Evolutionary conservation across 2,113 vertebrate species (phyloP).

Genomic region (Circaetus cinerascens): DNA sequence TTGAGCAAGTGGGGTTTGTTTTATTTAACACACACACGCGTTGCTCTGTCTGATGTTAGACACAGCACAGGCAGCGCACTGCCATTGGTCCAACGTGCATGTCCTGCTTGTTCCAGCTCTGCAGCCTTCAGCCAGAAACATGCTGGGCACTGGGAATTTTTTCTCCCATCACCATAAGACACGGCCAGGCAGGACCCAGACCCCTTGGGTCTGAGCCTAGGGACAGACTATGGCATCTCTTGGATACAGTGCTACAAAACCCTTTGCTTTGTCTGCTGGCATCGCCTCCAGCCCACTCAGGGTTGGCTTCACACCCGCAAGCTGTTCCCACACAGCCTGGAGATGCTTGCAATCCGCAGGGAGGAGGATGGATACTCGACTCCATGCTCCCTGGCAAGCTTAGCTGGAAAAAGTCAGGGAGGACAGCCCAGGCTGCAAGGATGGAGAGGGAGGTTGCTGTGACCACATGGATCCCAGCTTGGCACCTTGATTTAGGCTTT

Average conservation of each 20-base stretch:
- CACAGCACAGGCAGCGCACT: accelerated
- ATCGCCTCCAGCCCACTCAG: not conserved
- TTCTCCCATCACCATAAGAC: not conserved
- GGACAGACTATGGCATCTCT: not conserved
- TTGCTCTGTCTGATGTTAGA: not conserved
- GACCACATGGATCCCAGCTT: not conserved
- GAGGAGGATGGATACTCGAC: not conserved
- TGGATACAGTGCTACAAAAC: not conserved
- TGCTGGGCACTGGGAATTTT: not conserved
- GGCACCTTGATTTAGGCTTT: not conserved
- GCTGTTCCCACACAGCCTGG: not conserved
- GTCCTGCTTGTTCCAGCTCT: not conserved
- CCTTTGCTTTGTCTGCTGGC: not conserved
- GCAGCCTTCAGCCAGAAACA: not conserved
- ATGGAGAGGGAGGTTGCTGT: not conserved
- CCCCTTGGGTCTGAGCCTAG: not conserved
- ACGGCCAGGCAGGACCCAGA: not conserved
- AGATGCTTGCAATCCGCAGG: not conserved
- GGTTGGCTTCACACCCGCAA: not conserved
- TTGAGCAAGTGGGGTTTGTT: not conserved
- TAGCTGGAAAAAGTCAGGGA: not conserved
- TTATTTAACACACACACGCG: not conserved
- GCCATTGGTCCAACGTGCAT: not conserved
- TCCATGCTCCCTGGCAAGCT: not conserved
- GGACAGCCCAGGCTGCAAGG: not conserved